phyloP scores from a whole-genome alignment of 2,888 invertebrate species.

The Pecten maximus region DNA sequence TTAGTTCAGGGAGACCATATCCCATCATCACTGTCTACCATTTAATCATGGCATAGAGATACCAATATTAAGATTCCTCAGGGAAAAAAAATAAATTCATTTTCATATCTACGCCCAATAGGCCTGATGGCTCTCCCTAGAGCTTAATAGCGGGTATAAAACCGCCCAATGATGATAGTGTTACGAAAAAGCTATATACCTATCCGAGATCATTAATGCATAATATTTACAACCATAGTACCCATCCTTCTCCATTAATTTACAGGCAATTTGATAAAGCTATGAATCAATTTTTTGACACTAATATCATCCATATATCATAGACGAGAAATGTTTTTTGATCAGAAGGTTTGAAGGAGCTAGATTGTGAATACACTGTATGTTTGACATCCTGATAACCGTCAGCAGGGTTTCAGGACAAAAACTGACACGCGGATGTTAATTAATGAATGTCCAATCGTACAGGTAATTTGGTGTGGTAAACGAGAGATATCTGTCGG shows the following conservation, averaged over 20 bases:
- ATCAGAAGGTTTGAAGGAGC: not conserved
- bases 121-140: not conserved
- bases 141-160: conserved; percentile 12
- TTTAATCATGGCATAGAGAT: not conserved
- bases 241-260: not conserved
- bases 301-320: not conserved
- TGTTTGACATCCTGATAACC: not conserved
- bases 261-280: not conserved
- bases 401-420: not conserved
- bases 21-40: not conserved
- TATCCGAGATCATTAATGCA: not conserved
- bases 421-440: not conserved
- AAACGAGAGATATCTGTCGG: not conserved
- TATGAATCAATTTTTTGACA: not conserved
- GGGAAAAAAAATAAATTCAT: not conserved
- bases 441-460: conserved; percentile 15
- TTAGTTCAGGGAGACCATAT: not conserved
- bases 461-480: not conserved
- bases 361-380: not conserved
- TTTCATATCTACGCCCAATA: not conserved
- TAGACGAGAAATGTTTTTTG: not conserved
- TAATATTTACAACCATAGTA: not conserved
- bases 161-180: conserved; percentile 17
- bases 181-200: not conserved
- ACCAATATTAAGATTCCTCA: conserved; percentile 6